Evolutionary conservation across 2,797 vertebrate genomes (phyloP).

Genomic region (Peromyscus attwateri): DNA sequence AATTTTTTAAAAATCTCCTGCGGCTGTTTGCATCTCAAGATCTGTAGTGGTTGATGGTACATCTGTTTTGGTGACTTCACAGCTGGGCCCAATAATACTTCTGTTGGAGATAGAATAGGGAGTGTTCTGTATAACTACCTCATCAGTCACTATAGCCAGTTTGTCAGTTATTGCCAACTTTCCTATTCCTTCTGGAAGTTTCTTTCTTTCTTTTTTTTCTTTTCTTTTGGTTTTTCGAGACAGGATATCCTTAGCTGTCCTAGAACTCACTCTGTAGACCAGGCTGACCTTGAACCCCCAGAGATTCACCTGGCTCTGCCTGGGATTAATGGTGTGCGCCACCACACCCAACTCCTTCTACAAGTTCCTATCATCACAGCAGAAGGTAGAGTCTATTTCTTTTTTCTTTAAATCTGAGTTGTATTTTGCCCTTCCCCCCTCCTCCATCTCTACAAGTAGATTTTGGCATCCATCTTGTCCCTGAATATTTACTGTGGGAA

Average conservation of each 20-base stretch:
- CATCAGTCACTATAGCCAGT: background rate
- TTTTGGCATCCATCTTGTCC: background rate
- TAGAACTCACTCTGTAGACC: no score
- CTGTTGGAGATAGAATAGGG: background rate
- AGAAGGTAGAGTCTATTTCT: background rate
- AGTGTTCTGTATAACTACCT: rapidly evolving
- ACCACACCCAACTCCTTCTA: background rate
- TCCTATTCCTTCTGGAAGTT: background rate
- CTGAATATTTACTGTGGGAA: background rate
- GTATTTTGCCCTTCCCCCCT: background rate
- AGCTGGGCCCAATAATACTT: background rate
- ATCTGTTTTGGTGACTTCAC: background rate
- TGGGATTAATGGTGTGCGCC: no score
- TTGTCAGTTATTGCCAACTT: background rate
- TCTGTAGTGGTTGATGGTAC: background rate
- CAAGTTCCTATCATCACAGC: background rate
- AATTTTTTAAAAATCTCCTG: background rate
- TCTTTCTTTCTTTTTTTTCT: no score
- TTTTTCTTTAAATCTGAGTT: background rate
- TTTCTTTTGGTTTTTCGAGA: no score
- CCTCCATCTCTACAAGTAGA: background rate
- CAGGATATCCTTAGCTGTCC: no score
- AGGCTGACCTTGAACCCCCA: no score
- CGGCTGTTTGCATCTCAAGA: background rate
- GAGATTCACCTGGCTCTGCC: no score